Percentiles rank a stretch among this genome's conserved stretches.
Evolutionary conservation across 2,797 vertebrate species (phyloP).

Genomic region (Morus bassanus): DNA sequence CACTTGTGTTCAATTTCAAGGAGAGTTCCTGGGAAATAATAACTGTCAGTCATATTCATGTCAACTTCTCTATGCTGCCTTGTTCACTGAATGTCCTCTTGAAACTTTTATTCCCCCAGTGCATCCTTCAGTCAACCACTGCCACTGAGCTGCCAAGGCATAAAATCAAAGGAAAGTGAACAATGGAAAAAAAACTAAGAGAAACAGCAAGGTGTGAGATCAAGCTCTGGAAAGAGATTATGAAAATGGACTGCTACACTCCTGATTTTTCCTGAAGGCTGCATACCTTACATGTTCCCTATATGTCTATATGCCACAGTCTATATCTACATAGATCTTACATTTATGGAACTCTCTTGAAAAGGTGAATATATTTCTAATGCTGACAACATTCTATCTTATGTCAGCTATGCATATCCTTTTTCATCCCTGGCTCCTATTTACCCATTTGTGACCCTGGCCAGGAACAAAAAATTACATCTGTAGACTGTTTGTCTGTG

Average conservation of each 20-base stretch:
- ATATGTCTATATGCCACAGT: background rate
- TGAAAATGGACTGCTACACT: background rate
- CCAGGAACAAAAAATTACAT: background rate
- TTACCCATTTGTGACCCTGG: background rate
- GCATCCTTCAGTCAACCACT: background rate
- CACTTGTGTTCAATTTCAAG: constrained; percentile 2
- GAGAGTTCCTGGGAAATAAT: constrained; percentile 20
- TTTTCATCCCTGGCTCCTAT: background rate
- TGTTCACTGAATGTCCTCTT: background rate
- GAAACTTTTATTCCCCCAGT: background rate
- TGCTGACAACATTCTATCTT: background rate
- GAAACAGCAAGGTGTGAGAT: background rate
- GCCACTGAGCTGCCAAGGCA: background rate
- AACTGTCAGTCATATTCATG: constrained; percentile 18
- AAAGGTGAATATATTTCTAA: background rate
- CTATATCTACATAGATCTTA: background rate
- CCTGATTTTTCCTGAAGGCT: background rate
- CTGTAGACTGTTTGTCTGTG: background rate
- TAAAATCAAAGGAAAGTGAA: background rate
- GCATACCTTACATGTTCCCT: background rate
- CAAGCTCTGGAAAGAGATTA: background rate
- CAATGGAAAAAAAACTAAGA: background rate
- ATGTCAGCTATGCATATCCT: background rate
- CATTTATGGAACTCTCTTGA: background rate
- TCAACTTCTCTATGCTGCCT: background rate